Evolutionary conservation across 2,888 invertebrate genomes (phyloP).

Genomic region (Parascotia fuliginaria): DNA sequence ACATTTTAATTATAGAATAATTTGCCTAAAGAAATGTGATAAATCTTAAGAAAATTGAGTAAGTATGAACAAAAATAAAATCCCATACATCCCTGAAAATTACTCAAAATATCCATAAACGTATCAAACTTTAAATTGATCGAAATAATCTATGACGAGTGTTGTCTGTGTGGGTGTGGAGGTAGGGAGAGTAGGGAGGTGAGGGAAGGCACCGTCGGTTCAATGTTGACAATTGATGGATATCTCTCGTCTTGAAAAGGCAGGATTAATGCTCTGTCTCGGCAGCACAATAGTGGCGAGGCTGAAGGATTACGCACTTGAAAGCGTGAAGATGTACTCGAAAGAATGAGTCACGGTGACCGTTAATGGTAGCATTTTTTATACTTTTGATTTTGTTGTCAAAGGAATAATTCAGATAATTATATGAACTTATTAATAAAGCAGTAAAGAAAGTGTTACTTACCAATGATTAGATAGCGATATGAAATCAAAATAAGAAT

Average conservation of each 20-base stretch:
- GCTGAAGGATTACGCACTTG: slow-evolving; percentile 71
- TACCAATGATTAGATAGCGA: too few relatives aligned
- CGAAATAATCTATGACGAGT: slow-evolving; percentile 63
- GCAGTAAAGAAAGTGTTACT: too few relatives aligned
- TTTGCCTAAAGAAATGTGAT: too few relatives aligned
- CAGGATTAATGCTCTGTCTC: slow-evolving; percentile 82
- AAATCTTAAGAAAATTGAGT: too few relatives aligned
- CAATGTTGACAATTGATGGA: slow-evolving; percentile 86
- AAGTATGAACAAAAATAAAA: too few relatives aligned
- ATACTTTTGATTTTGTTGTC: too few relatives aligned
- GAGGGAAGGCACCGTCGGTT: slow-evolving; percentile 67
- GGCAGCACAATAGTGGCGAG: slow-evolving; percentile 73
- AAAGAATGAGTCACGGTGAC: slow-evolving; percentile 44
- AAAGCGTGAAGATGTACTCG: slow-evolving; percentile 47
- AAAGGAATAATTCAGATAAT: not conserved
- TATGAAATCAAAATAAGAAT: too few relatives aligned
- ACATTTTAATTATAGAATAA: too few relatives aligned
- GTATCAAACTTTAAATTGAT: slow-evolving; percentile 10
- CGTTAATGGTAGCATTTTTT: slow-evolving; percentile 27
- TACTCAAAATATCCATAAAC: not conserved
- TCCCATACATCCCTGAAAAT: too few relatives aligned
- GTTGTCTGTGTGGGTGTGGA: slow-evolving; percentile 64
- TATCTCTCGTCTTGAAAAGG: slow-evolving; percentile 83
- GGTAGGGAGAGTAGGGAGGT: slow-evolving; percentile 54
- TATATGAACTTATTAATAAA: too few relatives aligned